Evolutionary conservation across 2,888 invertebrate species (phyloP).

Genomic region (Diloba caeruleocephala): DNA sequence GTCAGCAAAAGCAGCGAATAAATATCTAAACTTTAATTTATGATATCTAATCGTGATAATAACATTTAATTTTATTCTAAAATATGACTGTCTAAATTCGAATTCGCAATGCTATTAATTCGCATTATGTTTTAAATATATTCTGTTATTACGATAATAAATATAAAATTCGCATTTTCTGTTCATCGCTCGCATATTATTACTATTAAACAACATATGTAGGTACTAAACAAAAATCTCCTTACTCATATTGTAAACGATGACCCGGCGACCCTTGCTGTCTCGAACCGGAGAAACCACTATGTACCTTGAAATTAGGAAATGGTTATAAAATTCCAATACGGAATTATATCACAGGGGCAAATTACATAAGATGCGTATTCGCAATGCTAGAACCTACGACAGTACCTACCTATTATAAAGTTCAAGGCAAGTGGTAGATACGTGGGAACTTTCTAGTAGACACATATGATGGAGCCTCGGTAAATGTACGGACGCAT

Average conservation of each 20-base stretch:
- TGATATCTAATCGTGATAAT: not conserved
- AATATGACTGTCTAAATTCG: constrained; percentile 5
- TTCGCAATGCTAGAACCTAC: constrained; percentile 49
- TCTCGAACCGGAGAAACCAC: constrained; percentile 93
- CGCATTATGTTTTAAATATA: constrained; percentile 15
- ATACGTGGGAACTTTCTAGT: constrained; percentile 64
- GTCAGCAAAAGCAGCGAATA: not conserved
- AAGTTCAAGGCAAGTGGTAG: constrained; percentile 63
- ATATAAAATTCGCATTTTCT: constrained; percentile 42
- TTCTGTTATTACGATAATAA: constrained; percentile 6
- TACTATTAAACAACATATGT: constrained; percentile 41
- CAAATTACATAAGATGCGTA: constrained; percentile 49
- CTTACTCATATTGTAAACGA: constrained; percentile 91
- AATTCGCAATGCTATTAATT: constrained; percentile 38
- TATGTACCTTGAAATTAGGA: constrained; percentile 90
- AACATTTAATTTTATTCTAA: constrained; percentile 9
- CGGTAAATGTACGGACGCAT: constrained; percentile 13
- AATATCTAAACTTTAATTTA: too few species aligned
- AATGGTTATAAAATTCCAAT: constrained; percentile 66
- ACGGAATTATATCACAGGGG: constrained; percentile 65
- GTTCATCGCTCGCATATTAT: constrained; percentile 39
- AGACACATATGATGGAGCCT: constrained; percentile 25
- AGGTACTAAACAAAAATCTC: constrained; percentile 56
- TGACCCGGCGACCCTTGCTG: constrained; percentile 92
- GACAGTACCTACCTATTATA: constrained; percentile 18